These are phyloP conservation scores for Bilobella aurantiaca DNA, from an alignment of 1,140 invertebrate species.

Conservation along the genomic window DNA sequence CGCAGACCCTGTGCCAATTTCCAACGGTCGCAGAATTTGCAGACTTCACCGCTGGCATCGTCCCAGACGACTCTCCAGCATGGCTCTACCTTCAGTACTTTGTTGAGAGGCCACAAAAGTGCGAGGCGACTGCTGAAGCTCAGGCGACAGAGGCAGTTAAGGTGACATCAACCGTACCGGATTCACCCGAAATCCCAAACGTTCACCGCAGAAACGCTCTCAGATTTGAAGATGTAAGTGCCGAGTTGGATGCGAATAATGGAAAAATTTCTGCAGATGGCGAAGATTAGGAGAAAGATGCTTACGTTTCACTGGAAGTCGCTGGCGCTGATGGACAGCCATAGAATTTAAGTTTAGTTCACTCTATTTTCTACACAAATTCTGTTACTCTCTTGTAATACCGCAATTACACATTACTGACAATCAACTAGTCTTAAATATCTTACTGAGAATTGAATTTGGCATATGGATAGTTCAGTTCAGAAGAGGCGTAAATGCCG, in stretches of 20 bases:
- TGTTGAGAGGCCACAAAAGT: neutral
- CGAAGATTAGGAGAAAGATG: neutral
- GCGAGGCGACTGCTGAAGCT: neutral
- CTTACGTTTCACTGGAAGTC: neutral
- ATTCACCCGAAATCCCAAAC: neutral
- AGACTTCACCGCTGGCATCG: neutral
- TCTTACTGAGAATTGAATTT: no score
- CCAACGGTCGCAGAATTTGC: neutral
- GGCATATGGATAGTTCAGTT: no score
- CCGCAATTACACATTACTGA: no score
- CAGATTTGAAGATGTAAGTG: neutral
- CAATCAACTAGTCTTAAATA: no score
- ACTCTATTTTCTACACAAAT: no score
- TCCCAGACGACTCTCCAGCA: conserved; percentile 1
- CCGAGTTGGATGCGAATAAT: neutral
- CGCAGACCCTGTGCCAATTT: neutral
- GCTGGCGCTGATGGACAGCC: no score
- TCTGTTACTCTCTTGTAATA: no score
- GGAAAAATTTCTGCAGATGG: no score
- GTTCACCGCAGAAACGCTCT: neutral
- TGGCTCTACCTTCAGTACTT: neutral
- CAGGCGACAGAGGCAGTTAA: neutral
- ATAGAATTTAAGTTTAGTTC: no score
- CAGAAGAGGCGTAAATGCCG: no score
- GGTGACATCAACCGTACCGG: neutral